Conservation (phyloP, 2,113 vertebrate species). For the Thunnus thynnus region DNA sequence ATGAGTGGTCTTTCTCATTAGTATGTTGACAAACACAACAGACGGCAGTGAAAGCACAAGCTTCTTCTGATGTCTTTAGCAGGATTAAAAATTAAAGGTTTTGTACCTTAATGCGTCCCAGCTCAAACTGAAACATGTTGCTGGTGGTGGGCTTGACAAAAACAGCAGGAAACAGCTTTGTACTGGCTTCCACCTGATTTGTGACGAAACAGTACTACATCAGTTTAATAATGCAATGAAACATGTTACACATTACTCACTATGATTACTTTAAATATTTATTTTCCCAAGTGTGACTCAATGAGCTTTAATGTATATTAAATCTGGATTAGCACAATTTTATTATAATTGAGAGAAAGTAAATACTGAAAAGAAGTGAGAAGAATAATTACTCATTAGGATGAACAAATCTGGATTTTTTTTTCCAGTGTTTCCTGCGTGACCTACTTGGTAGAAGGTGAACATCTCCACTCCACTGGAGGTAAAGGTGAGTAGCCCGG, state of each 20-base stretch:
- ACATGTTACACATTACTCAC: background rate
- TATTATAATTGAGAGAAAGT: background rate
- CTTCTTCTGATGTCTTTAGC: background rate
- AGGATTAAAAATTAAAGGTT: slow-evolving; percentile 3
- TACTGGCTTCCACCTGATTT: slow-evolving; percentile 92
- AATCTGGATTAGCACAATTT: background rate
- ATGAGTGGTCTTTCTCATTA: background rate
- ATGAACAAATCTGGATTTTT: background rate
- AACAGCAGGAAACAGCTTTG: slow-evolving; percentile 95
- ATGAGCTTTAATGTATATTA: background rate
- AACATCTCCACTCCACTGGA: slow-evolving; percentile 93
- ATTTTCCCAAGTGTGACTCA: background rate
- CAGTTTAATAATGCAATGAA: background rate
- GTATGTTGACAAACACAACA: background rate
- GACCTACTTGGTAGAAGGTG: slow-evolving; percentile 90
- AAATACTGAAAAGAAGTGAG: background rate
- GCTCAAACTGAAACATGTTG: slow-evolving; percentile 94
- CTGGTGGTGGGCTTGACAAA: slow-evolving; percentile 94
- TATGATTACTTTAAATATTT: background rate
- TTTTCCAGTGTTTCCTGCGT: background rate
- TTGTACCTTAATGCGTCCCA: slow-evolving; percentile 92
- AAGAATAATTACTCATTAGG: background rate
- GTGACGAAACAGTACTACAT: background rate
- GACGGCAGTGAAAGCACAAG: background rate
- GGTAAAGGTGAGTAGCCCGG: slow-evolving; percentile 93